phyloP scores from a whole-genome alignment of 1,140 invertebrate species.

The Hyles euphorbiae region DNA sequence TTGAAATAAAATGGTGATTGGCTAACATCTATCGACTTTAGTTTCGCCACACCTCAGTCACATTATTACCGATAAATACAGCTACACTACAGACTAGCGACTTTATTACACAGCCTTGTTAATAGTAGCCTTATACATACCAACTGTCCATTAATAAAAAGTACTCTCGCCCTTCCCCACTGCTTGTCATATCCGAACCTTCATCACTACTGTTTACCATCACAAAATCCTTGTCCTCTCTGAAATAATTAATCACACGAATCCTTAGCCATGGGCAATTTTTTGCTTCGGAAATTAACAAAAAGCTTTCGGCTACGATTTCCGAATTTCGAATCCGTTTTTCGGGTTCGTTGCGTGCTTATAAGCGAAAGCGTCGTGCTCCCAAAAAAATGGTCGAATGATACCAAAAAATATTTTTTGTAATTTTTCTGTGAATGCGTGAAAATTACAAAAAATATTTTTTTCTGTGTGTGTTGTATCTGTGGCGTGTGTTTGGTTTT shows the following conservation, averaged over 20 bases:
- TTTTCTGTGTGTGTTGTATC: not conserved
- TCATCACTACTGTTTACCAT: constrained; percentile 60
- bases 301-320: constrained; percentile 9
- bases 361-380: constrained; percentile 23
- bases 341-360: constrained; percentile 16
- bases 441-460: constrained; percentile 8
- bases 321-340: not conserved
- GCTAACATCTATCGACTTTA: not conserved
- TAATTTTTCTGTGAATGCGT: not conserved
- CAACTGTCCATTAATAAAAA: constrained; percentile 51
- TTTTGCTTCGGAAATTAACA: constrained; percentile 6
- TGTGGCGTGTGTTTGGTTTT: constrained; percentile 3
- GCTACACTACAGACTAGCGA: not conserved
- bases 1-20: too few species aligned
- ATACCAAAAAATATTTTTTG: constrained; percentile 17
- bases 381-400: constrained; percentile 13
- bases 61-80: constrained; percentile 7
- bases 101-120: constrained; percentile 12
- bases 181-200: constrained; percentile 40
- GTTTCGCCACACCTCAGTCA: constrained; percentile 7
- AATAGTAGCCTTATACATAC: constrained; percentile 50
- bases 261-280: constrained; percentile 21
- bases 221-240: constrained; percentile 55
- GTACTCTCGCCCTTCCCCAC: constrained; percentile 50
- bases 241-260: constrained; percentile 51